Evolutionary conservation across 53 echinoderm and acorn worm genomes (phyloP).

Genomic region (Antedon mediterranea): DNA sequence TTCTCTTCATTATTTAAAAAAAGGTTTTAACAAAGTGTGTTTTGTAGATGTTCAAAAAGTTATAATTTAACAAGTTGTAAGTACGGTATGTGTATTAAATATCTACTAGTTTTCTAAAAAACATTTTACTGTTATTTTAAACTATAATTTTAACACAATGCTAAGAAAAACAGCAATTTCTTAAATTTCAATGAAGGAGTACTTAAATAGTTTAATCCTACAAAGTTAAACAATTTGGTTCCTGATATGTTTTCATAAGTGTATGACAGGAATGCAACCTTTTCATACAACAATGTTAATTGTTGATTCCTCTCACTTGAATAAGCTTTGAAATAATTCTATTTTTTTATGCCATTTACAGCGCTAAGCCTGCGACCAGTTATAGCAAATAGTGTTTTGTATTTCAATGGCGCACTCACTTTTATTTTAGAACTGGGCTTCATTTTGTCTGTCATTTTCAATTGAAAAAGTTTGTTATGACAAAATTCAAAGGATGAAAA

Average conservation of each 20-base stretch:
- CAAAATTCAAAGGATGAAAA: background rate
- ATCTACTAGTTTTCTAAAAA: no score
- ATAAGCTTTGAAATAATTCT: background rate
- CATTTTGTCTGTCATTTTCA: background rate
- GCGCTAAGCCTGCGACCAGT: background rate
- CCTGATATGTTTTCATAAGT: background rate
- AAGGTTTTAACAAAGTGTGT: no score
- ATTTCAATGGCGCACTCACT: background rate
- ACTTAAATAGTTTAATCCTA: background rate
- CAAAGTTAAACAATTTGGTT: background rate
- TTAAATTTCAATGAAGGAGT: background rate
- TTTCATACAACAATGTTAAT: background rate
- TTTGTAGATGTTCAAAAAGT: no score
- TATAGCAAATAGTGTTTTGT: background rate
- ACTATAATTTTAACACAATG: no score
- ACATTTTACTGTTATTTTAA: no score
- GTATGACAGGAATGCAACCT: background rate
- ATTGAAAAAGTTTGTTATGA: background rate
- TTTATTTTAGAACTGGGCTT: background rate
- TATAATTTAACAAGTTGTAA: no score
- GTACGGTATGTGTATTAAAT: no score
- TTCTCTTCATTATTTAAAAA: no score
- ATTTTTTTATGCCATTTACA: background rate
- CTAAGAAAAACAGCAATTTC: background rate
- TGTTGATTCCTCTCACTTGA: background rate